Evolutionary conservation across 2,888 invertebrate genomes (phyloP), one percentile per base, ranked within the genome.

Genomic region (Oxyscelio sp.): DNA sequence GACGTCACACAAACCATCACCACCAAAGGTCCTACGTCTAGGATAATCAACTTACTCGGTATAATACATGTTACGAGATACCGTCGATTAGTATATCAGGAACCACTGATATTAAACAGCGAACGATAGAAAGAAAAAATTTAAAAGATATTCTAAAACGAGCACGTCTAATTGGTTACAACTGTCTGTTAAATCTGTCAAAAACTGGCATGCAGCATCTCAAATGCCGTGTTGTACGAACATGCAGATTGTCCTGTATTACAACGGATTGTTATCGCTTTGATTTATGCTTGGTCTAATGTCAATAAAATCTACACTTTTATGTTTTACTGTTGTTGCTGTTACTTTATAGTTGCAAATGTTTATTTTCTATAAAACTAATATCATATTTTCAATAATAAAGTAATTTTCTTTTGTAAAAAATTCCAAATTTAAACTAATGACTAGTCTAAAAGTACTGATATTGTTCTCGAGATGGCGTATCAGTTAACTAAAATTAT

Each of bases 1-100:
- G 90, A 90, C 90, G 90, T 90, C 90, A 90, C 90, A 91, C 89
- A 92, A 82, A 93, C 92, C 92, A 92, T 93, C 92, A 93, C 92
- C 92, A 93, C 92, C 92, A 92, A 92, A 91, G 85, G 79, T 85
- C 83, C 83, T 81, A 83, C 85, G 63, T 63, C 80, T 80, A 85
- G 40, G 50, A 79, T 79, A 79, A 65, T 59, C 66, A 79, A 82
- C 66, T 82, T 85, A 82, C 70, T 78, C 52, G 34, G 48, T 74
- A 59, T 43, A 56, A 50, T 66, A 80, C 75, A 56, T 85, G 73
- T 85, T 80, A 82, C 52, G 54, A 73, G 61, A 65, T 77, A 74
- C 73, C 77, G 71, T 74, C 68, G 59, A 75, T 85, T 79, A 75
- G 82, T 75, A 71, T 74, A 79, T 75, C 75, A 56, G 45, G 65